Conservation (phyloP, 2,888 invertebrate genomes). For the Melanargia galathea region DNA sequence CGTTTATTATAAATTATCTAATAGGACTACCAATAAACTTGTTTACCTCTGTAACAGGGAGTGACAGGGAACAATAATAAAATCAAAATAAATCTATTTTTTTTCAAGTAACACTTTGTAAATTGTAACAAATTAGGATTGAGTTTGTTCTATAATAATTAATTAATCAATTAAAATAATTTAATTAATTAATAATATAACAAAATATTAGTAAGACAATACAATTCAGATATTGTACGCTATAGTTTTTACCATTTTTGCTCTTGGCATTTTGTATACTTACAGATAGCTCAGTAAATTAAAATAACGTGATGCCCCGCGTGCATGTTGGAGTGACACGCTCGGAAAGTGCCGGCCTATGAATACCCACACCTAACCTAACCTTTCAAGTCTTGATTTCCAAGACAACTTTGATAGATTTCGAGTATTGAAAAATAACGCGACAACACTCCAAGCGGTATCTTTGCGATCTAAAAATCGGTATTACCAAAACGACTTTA, state of each 20-base stretch:
- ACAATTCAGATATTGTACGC: background rate
- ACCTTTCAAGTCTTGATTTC: too few relatives aligned
- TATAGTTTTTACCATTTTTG: slow-evolving; percentile 9
- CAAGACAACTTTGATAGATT: too few relatives aligned
- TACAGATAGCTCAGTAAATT: background rate
- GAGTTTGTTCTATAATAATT: background rate
- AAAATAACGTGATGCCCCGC: background rate
- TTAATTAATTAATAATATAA: too few relatives aligned
- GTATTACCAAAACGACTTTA: too few relatives aligned
- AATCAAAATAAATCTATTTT: background rate
- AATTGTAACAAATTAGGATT: background rate
- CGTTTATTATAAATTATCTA: too few relatives aligned
- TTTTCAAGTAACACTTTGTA: background rate
- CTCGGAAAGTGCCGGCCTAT: too few relatives aligned
- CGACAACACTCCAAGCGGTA: too few relatives aligned
- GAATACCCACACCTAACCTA: too few relatives aligned
- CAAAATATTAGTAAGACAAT: background rate
- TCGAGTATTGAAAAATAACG: too few relatives aligned
- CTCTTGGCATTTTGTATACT: background rate
- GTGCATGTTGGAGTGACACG: background rate
- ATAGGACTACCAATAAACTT: background rate
- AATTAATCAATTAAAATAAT: too few relatives aligned
- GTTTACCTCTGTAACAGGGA: slow-evolving; percentile 15
- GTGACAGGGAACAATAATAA: slow-evolving; percentile 10
- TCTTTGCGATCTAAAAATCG: too few relatives aligned